Evolutionary conservation across 2,888 invertebrate genomes (phyloP), one percentile per base, ranked within the genome.

Genomic region (Stomorhina lunata): DNA sequence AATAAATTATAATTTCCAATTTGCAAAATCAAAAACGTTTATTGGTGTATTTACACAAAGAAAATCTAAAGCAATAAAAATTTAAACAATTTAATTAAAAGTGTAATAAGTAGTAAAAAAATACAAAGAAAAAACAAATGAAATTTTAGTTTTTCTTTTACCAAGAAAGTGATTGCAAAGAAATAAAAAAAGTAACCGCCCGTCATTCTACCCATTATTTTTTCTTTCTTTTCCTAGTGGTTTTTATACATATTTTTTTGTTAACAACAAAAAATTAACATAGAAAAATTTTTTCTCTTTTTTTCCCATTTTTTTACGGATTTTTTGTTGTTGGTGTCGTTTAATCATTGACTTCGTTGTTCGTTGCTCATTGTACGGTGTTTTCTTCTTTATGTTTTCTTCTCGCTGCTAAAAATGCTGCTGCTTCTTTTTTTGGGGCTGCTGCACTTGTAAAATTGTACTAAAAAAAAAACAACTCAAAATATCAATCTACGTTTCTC

Each of bases 361-460:
- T 68, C 59, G 43, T 78, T 75, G 45, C 50, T 75, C 32, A 63
- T 57, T 73, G 69, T 82, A 57, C 65, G 78, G 73, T 82, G 57
- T 79, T 81, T 72, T 80, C 63, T 68, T 73, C 45, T 53, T 61
- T 63, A 63, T n/a, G n/a, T 50, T 61, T 79, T 34, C 32, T 45
- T 37, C 37, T 34, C n/a, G n/a, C n/a, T n/a, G n/a, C n/a, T n/a
- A n/a, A n/a, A n/a, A n/a, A n/a, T n/a, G 22, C n/a, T 25, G 12
- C 43, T 29, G 17, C 32, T 55, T 45, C 61, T 77, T 69, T 63
- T 68, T 68, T 73, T 68, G 73, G 72, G 78, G 78, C 78, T 75
- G 81, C 81, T 82, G 81, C 81, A 82, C 78, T 82, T 80, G 80
- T 80, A 80, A 75, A n/a, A 10, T 66, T 66, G 75, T 77, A 81